Percentiles rank a stretch among this genome's conserved stretches.
Conservation (phyloP, 2,797 vertebrate species). For the Sus cebifrons region DNA sequence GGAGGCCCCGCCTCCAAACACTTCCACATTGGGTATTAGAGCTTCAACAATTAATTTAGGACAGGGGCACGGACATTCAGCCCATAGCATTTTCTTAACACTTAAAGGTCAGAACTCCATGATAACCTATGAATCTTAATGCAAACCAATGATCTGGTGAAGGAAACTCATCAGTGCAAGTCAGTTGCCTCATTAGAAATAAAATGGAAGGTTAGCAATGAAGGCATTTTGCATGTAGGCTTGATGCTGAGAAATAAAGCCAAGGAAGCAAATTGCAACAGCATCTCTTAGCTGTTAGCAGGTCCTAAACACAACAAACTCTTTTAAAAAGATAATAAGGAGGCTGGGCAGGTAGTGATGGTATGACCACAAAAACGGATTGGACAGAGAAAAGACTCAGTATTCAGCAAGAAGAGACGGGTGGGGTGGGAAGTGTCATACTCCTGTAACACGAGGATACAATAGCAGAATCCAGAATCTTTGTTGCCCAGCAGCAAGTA, state of each 20-base stretch:
- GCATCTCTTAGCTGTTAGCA: background rate
- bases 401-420: background rate
- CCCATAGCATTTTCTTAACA: background rate
- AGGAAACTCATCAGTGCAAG: background rate
- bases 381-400: background rate
- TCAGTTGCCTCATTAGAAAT: constrained; percentile 16
- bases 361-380: background rate
- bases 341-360: background rate
- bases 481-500: background rate
- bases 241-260: constrained; percentile 39
- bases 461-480: background rate
- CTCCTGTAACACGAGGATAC: background rate
- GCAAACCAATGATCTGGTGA: background rate
- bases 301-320: background rate
- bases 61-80: background rate
- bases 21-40: background rate
- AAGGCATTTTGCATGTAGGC: background rate
- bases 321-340: background rate
- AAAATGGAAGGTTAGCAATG: constrained; percentile 43
- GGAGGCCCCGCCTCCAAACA: background rate
- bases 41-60: background rate
- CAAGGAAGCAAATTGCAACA: constrained; percentile 9
- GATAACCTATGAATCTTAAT: background rate
- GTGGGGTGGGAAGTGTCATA: background rate
- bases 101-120: background rate